A percentile compares a stretch with the other conserved stretches of the same genome.
phyloP scores from a whole-genome alignment of 1,140 invertebrate species.

The Drosophila guanche region DNA sequence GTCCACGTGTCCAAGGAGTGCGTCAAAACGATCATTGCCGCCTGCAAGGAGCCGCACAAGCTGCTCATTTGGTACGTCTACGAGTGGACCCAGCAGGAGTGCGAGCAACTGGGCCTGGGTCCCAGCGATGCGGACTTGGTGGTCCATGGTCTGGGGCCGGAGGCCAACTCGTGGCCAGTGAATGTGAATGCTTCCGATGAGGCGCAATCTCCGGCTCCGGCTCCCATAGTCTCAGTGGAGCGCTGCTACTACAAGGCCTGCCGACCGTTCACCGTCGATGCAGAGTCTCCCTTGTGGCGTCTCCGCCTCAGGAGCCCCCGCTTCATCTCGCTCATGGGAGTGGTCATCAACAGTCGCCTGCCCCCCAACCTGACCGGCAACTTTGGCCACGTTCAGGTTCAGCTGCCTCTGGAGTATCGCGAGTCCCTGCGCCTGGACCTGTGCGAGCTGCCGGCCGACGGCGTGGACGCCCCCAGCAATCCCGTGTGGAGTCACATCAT shows the following conservation, averaged over 20 bases:
- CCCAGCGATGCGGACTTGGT: slow-evolving; percentile 50
- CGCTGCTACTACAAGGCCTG: slow-evolving; percentile 81
- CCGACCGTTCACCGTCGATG: slow-evolving; percentile 71
- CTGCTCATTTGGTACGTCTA: slow-evolving; percentile 77
- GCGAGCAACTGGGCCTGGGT: slow-evolving; percentile 58
- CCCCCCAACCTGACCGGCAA: slow-evolving; percentile 56
- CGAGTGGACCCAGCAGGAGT: slow-evolving; percentile 81
- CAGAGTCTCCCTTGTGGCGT: slow-evolving; percentile 53
- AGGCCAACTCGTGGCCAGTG: slow-evolving; percentile 20
- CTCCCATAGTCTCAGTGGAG: slow-evolving; percentile 53
- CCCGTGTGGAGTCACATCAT: slow-evolving; percentile 66
- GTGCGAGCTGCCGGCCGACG: slow-evolving; percentile 41
- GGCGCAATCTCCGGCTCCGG: not conserved
- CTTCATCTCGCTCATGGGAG: slow-evolving; percentile 72
- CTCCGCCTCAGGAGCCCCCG: slow-evolving; percentile 61
- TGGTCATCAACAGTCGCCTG: slow-evolving; percentile 73
- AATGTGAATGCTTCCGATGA: not conserved
- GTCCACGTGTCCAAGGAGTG: slow-evolving; percentile 81
- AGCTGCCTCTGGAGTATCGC: slow-evolving; percentile 56
- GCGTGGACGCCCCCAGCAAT: slow-evolving; percentile 3
- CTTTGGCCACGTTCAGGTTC: slow-evolving; percentile 25
- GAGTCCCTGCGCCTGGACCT: slow-evolving; percentile 71
- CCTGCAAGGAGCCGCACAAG: slow-evolving; percentile 72
- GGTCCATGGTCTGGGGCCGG: slow-evolving; percentile 11
- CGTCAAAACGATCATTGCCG: slow-evolving; percentile 74